These are phyloP conservation scores for Morbakka virulenta DNA, from an alignment of 30 jellyfish, hydroid and myxozoan species.

Conservation along the genomic window DNA sequence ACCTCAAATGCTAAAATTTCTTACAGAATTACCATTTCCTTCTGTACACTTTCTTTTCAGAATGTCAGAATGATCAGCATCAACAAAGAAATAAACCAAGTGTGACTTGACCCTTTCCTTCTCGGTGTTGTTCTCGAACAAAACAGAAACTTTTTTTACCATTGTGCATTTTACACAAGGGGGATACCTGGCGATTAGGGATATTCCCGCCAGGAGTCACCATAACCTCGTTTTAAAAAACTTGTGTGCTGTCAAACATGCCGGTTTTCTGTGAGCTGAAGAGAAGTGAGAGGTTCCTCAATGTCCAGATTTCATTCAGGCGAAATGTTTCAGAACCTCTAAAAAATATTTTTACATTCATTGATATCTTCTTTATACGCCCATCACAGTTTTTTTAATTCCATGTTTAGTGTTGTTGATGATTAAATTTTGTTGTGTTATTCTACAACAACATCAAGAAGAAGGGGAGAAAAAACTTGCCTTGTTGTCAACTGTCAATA, in stretches of 20 bases:
- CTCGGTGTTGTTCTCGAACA: too few relatives aligned
- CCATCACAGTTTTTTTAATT: neutral
- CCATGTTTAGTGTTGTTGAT: neutral
- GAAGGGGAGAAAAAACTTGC: too few relatives aligned
- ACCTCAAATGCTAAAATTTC: too few relatives aligned
- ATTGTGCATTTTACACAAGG: neutral
- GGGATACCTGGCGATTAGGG: neutral
- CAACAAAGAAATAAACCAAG: too few relatives aligned
- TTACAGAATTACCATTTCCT: too few relatives aligned
- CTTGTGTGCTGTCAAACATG: neutral
- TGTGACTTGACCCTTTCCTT: too few relatives aligned
- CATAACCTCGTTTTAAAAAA: constrained; percentile 7
- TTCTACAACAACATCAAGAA: constrained; percentile 3
- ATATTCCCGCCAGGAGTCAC: too few relatives aligned
- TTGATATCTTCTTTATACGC: neutral
- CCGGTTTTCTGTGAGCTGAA: too few relatives aligned
- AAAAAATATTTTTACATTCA: neutral
- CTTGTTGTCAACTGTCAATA: too few relatives aligned
- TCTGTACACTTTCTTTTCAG: too few relatives aligned
- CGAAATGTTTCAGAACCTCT: neutral
- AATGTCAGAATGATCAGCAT: too few relatives aligned
- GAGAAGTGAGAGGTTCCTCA: neutral
- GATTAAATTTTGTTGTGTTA: neutral
- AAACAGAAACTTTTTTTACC: too few relatives aligned
- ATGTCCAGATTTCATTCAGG: neutral